phyloP scores from a whole-genome alignment of 2,888 invertebrate species.

The Melipona beecheii region DNA sequence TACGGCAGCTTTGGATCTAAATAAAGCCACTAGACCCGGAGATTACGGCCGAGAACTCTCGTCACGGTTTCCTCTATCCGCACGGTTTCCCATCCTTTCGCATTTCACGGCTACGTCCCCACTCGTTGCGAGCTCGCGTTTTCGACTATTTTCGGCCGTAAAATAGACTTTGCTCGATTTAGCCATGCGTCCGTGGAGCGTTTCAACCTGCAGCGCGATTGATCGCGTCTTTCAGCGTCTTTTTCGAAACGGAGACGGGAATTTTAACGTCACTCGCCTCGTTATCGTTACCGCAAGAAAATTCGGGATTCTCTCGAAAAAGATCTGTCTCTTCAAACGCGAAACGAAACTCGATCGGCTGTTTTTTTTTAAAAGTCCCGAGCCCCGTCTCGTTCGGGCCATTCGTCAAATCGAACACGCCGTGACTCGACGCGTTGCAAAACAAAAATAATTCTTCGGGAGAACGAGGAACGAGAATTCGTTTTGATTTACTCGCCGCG shows the following conservation, averaged over 20 bases:
- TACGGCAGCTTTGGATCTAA: slow-evolving; percentile 82
- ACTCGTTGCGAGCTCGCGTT: not conserved
- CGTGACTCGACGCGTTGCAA: not conserved
- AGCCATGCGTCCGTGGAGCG: not conserved
- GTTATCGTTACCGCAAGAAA: not conserved
- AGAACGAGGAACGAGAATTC: not conserved
- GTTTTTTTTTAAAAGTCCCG: not conserved
- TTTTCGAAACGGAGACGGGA: too few species aligned
- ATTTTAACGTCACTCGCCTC: not conserved
- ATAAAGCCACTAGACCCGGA: slow-evolving; percentile 80
- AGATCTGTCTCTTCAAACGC: not conserved
- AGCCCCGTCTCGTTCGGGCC: not conserved
- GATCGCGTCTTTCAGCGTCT: not conserved
- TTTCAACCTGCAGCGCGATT: not conserved
- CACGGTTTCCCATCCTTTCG: slow-evolving; percentile 41
- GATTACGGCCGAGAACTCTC: slow-evolving; percentile 69
- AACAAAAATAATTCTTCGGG: slow-evolving; percentile 21
- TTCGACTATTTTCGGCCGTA: slow-evolving; percentile 41
- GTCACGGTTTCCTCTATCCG: slow-evolving; percentile 52
- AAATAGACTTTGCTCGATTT: slow-evolving; percentile 52
- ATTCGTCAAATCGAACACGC: not conserved
- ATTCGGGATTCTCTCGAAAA: not conserved
- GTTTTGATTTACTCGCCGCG: slow-evolving; percentile 8
- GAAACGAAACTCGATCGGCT: not conserved
- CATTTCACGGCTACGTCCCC: slow-evolving; percentile 9